Base-by-base conservation (phyloP, 2,797 vertebrate genomes). In the Tenualosa ilisha region DNA sequence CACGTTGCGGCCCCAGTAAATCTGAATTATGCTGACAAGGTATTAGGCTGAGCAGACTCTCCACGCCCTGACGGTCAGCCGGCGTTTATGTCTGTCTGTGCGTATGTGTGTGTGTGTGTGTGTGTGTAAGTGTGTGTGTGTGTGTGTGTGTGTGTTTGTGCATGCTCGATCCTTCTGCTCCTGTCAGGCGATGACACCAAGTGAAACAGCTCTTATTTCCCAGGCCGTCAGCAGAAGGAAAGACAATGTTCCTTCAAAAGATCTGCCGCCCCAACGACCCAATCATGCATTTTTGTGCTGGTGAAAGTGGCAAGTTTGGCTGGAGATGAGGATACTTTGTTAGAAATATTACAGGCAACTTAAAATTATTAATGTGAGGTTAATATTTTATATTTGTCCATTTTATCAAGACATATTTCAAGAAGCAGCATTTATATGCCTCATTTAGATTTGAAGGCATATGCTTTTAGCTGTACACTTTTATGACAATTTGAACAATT, bases 1-100 rank as follows among this genome's bases (percentile, higher is more conserved):
- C 88, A 85, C 84, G 82, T 90, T 90, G 88, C 89, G 88, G 88
- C 63, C 82, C 88, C 83, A 65, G 85, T 91, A 89, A 88, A 89
- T 89, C 82, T 90, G 89, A 92, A 92, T 89, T 89, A 87, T 86
- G 84, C 61, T 84, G 83, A 88, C 85, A 83, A 15, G 7, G 72
- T 79, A 79, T 79, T 79, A 79, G 17, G 72, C 37, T 43, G 72
- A 79, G 72, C 72, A 79, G 72, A 79, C 72, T 46, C 13, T 79
- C 72, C 72, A 79, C 72, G 72, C 72, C 72, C 72, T 40, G 37
- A 79, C 17, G 40, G 72, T 79, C 72, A 79, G 72, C 5, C 40
- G 68, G 31, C 6, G 3, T 22, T 20, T 20, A 9, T 59, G 53
- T 83, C 54, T 83, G 82, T 59, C 54, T 83, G 63, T 51, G 61